A percentile compares a stretch with the other conserved stretches of the same genome.
phyloP scores from a whole-genome alignment of 2,797 vertebrate species.

The Semaprochilodus insignis region DNA sequence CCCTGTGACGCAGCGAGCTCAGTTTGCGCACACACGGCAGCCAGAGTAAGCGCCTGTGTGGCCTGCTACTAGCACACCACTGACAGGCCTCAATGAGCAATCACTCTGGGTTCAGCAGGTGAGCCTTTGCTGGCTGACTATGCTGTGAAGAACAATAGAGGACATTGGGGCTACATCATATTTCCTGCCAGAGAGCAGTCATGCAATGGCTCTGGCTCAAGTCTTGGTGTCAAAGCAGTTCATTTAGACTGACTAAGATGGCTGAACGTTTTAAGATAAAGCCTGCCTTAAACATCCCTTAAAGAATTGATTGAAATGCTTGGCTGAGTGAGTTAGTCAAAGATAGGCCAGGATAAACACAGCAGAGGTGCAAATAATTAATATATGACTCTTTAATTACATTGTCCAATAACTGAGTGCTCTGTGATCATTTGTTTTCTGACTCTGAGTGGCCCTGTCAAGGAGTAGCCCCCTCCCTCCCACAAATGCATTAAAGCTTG shows the following conservation, averaged over 20 bases:
- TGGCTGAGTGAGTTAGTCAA: slow-evolving; percentile 2
- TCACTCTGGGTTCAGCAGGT: slow-evolving; percentile 76
- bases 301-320: slow-evolving; percentile 28
- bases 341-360: slow-evolving; percentile 3
- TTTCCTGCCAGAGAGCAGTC: slow-evolving; percentile 70
- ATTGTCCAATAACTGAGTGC: not conserved
- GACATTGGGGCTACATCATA: slow-evolving; percentile 60
- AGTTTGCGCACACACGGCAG: slow-evolving; percentile 44
- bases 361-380: not conserved
- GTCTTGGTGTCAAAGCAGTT: slow-evolving; percentile 50
- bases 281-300: slow-evolving; percentile 60
- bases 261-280: slow-evolving; percentile 47
- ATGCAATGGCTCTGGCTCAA: slow-evolving; percentile 59
- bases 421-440: slow-evolving; percentile 30
- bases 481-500: slow-evolving; percentile 11
- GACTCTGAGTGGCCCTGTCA: not conserved
- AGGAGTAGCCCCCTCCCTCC: not conserved
- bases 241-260: slow-evolving; percentile 55
- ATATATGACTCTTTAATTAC: slow-evolving; percentile 17
- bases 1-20: slow-evolving; percentile 67
- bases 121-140: slow-evolving; percentile 71
- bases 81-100: slow-evolving; percentile 75
- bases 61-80: slow-evolving; percentile 56
- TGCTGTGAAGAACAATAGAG: slow-evolving; percentile 71
- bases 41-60: slow-evolving; percentile 59